Evolutionary conservation across 2,113 vertebrate species (phyloP).

Genomic region (Lepus americanus): DNA sequence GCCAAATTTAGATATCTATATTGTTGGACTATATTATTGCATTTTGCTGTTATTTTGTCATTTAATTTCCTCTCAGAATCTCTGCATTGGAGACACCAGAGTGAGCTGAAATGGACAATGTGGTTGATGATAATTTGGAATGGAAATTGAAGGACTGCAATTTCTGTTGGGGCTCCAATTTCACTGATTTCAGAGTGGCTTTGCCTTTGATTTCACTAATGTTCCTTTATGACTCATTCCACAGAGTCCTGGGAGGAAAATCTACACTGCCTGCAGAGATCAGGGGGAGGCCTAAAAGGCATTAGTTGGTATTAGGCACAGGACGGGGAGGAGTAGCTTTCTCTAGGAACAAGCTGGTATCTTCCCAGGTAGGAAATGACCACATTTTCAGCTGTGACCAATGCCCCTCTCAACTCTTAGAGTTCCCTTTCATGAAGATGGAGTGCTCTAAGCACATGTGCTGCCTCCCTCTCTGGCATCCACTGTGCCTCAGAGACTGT

Average conservation of each 20-base stretch:
- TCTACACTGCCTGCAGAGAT: not conserved
- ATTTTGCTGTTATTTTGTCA: not conserved
- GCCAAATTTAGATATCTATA: not conserved
- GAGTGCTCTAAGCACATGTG: rapidly evolving
- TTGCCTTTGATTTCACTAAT: conserved; percentile 43
- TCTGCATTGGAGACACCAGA: not conserved
- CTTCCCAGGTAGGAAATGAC: not conserved
- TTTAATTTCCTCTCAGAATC: not conserved
- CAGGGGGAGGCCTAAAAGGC: not conserved
- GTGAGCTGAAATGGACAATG: not conserved
- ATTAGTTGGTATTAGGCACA: not conserved
- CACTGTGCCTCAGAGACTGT: not conserved
- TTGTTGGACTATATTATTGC: not conserved
- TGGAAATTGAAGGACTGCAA: not conserved
- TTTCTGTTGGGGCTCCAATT: not conserved
- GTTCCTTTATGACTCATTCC: not conserved
- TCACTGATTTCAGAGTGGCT: not conserved
- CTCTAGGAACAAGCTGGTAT: too few species aligned
- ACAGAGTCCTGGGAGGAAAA: not conserved
- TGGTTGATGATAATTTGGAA: not conserved
- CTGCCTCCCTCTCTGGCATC: not conserved
- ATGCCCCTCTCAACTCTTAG: not conserved
- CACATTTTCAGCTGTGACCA: not conserved
- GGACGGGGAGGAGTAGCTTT: not conserved
- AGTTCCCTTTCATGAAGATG: not conserved